Percentiles rank a stretch among this genome's conserved stretches.
These are phyloP conservation scores for Scaptomyza pallida DNA, from an alignment of 1,140 invertebrate species.

Conservation along the genomic window DNA sequence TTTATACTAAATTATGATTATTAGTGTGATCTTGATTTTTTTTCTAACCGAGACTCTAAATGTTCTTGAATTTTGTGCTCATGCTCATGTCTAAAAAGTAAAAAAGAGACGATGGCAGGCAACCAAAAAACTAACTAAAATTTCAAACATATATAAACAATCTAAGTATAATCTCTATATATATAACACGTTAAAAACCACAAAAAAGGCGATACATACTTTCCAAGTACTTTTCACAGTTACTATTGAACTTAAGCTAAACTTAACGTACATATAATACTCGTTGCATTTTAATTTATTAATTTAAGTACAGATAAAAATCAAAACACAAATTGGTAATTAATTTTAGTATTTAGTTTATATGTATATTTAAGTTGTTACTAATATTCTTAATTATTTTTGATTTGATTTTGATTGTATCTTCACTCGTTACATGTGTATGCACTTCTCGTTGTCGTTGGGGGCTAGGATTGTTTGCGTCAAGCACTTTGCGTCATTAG, in stretches of 20 bases:
- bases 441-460: conserved; percentile 24
- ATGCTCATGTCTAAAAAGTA: conserved; percentile 40
- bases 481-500: conserved; percentile 12
- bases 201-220: conserved; percentile 8
- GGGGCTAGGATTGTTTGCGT: conserved; percentile 27
- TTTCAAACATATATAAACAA: not conserved
- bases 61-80: conserved; percentile 57
- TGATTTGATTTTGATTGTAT: conserved; percentile 5
- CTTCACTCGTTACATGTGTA: conserved; percentile 26
- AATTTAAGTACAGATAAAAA: conserved; percentile 47
- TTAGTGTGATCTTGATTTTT: conserved; percentile 21
- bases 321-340: conserved; percentile 60
- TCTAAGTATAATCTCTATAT: not conserved
- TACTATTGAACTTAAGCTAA: conserved; percentile 58
- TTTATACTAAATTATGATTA: conserved; percentile 1
- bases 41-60: conserved; percentile 52
- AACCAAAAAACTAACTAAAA: conserved; percentile 12
- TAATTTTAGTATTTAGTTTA: conserved; percentile 53
- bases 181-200: conserved; percentile 15
- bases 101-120: conserved; percentile 14
- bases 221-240: conserved; percentile 35
- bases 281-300: conserved; percentile 69
- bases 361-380: conserved; percentile 58
- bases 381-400: conserved; percentile 47
- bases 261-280: conserved; percentile 49